Conservation (phyloP, 2,113 vertebrate species). For the Dasyurus viverrinus region DNA sequence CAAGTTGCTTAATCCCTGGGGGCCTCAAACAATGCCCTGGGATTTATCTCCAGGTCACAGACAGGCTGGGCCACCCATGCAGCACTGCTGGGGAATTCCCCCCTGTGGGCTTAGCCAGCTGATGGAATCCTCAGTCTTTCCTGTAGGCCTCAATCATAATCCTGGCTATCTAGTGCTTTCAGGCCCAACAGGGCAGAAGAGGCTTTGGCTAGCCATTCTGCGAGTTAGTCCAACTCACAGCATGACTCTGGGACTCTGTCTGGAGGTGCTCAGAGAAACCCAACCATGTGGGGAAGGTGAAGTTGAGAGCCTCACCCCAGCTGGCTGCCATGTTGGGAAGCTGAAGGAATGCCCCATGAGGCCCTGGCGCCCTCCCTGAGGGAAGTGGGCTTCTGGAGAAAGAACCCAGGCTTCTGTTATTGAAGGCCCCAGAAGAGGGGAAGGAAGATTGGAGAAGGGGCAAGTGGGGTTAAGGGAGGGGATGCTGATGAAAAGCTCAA, state of each 20-base stretch:
- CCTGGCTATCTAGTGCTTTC: background rate
- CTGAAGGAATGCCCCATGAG: background rate
- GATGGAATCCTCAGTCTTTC: background rate
- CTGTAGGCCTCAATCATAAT: background rate
- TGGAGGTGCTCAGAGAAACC: background rate
- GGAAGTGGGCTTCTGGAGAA: background rate
- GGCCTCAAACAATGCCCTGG: background rate
- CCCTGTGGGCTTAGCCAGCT: background rate
- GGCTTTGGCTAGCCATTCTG: background rate
- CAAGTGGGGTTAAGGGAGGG: background rate
- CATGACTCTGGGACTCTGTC: background rate
- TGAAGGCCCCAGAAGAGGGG: background rate
- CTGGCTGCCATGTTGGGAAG: background rate
- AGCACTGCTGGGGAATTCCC: too few species aligned
- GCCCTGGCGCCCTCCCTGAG: background rate
- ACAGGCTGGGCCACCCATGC: background rate
- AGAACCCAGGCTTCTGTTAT: background rate
- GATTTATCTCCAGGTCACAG: background rate
- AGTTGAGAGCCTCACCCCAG: background rate
- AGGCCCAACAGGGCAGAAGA: background rate
- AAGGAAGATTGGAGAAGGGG: background rate
- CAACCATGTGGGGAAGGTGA: background rate
- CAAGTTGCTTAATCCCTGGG: background rate
- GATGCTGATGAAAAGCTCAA: constrained; percentile 73
- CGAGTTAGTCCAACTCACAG: too few species aligned